Conservation (phyloP, 2,888 invertebrate species). For the Unio delphinus region DNA sequence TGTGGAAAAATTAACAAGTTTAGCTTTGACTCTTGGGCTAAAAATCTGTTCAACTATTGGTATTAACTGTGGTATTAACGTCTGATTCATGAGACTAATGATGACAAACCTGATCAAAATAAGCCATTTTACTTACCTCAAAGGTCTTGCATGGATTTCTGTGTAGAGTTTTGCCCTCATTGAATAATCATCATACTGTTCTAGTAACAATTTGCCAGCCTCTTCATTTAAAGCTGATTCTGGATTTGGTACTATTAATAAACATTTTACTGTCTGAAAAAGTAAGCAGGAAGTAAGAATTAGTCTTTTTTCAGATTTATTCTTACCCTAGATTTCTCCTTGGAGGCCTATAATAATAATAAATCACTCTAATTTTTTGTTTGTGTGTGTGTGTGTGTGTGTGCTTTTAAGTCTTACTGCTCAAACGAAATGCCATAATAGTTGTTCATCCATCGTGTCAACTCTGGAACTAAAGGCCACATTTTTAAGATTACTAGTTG, state of each 20-base stretch:
- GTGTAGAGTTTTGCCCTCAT: conserved; percentile 91
- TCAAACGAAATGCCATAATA: too few relatives aligned
- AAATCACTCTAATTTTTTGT: too few relatives aligned
- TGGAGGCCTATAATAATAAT: too few relatives aligned
- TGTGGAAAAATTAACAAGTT: not conserved
- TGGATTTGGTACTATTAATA: conserved; percentile 96
- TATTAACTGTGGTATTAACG: too few relatives aligned
- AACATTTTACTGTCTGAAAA: conserved; percentile 88
- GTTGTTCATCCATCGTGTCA: too few relatives aligned
- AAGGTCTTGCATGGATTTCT: conserved; percentile 84
- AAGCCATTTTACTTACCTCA: conserved; percentile 45
- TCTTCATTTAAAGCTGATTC: conserved; percentile 98
- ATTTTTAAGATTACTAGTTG: too few relatives aligned
- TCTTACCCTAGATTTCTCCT: too few relatives aligned
- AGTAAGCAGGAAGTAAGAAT: conserved; percentile 6
- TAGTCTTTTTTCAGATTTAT: not conserved
- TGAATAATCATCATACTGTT: conserved; percentile 94
- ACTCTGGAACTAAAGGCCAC: too few relatives aligned
- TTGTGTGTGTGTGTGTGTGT: too few relatives aligned
- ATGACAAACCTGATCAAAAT: not conserved
- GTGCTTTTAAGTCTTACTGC: too few relatives aligned
- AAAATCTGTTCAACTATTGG: not conserved
- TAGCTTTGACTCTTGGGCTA: not conserved
- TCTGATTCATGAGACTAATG: too few relatives aligned
- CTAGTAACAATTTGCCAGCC: conserved; percentile 92